phyloP scores from a whole-genome alignment of 2,888 invertebrate species.

The Trichacis sp. region DNA sequence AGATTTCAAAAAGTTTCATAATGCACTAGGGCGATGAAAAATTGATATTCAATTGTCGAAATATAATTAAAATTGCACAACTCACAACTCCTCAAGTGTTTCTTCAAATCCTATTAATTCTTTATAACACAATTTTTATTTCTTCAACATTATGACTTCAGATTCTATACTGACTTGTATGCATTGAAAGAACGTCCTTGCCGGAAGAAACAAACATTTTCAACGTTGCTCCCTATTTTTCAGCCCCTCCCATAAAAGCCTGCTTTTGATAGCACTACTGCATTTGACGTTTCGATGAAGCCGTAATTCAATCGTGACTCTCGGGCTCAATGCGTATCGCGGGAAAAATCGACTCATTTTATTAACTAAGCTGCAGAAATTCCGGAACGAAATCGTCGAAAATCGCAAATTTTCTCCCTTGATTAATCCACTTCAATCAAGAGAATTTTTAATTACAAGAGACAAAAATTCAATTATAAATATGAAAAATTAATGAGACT shows the following conservation, averaged over 20 bases:
- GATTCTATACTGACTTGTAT: no score
- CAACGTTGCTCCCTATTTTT: conserved; percentile 4
- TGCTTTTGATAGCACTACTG: conserved; percentile 58
- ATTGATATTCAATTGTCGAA: no score
- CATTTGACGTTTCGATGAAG: conserved; percentile 64
- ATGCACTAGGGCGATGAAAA: no score
- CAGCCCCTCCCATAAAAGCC: conserved; percentile 23
- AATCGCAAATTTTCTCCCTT: neutral
- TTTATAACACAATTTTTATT: no score
- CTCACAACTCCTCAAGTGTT: no score
- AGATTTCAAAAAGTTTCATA: no score
- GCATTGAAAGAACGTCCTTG: no score
- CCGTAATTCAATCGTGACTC: conserved; percentile 22
- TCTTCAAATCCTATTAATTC: no score
- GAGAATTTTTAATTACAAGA: neutral
- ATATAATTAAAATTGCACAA: no score
- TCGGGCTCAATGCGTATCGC: conserved; percentile 8
- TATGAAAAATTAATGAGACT: no score
- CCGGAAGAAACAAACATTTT: conserved; percentile 12
- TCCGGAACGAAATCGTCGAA: neutral
- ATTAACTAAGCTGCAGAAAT: neutral
- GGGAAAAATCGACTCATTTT: conserved; percentile 15
- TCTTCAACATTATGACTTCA: no score
- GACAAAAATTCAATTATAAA: no score
- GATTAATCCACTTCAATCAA: neutral